Evolutionary conservation across 2,113 vertebrate genomes (phyloP).

Genomic region (Ceyx margarethae): DNA sequence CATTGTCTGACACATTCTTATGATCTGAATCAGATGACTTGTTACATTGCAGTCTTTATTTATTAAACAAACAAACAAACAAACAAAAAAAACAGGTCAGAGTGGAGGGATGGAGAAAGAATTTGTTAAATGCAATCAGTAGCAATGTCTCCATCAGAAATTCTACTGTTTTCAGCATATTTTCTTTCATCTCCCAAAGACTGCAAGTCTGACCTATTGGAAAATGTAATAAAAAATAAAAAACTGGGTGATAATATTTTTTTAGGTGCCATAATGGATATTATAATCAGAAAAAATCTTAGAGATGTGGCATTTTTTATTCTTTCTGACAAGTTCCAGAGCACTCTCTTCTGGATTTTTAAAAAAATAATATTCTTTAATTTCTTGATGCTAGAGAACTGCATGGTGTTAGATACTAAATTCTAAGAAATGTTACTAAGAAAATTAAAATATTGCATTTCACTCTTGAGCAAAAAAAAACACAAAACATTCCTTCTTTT

Average conservation of each 20-base stretch:
- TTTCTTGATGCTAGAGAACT: neutral
- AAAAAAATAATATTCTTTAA: neutral
- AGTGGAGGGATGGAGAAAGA: neutral
- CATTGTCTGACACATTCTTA: neutral
- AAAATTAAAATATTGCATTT: neutral
- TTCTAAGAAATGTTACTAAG: neutral
- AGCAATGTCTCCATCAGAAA: neutral
- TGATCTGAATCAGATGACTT: neutral
- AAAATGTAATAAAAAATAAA: slow-evolving; percentile 48
- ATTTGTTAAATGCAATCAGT: neutral
- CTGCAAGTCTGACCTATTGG: neutral
- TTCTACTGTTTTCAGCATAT: slow-evolving; percentile 1
- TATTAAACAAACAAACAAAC: neutral
- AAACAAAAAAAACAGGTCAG: neutral
- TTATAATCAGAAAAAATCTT: neutral
- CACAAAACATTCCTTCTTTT: neutral
- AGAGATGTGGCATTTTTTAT: neutral
- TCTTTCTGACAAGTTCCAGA: neutral
- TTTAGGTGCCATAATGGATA: neutral
- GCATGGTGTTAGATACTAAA: neutral
- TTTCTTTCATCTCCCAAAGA: neutral
- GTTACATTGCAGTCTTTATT: neutral
- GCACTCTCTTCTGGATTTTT: neutral
- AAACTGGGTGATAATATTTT: slow-evolving; percentile 5
- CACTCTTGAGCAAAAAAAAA: neutral